Base-by-base conservation (phyloP, 2,797 vertebrate genomes). In the Cossypha heuglini region DNA sequence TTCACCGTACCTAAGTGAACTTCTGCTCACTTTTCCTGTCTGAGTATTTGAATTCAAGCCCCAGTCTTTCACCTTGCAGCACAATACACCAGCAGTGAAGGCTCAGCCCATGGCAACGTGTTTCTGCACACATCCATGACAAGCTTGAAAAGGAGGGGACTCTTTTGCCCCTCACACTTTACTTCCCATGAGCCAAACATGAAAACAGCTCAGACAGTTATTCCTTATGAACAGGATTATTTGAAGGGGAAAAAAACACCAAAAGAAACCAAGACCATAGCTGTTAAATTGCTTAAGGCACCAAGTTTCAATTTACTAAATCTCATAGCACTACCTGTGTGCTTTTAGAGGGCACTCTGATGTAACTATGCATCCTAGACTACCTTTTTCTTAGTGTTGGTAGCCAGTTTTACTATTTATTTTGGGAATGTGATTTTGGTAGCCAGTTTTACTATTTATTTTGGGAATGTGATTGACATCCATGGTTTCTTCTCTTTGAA, bases 231-330 rank as follows among this genome's bases (percentile, higher is more conserved):
- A 46, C 7, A 58, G 11, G 10, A 61, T 67, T 61, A 38, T 68
- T 49, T 59, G 37, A n/a, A 37, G 5, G 3, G 11, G 2, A 0
- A 3, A 35, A 33, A 43, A 11, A 0, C 9, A 24, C 16, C 7
- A n/a, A 40, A 91, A 40, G 21, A 52, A 79, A 33, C 24, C 62
- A 38, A 79, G 38, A 5, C 21, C 7, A 48, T 5, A 71, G 17
- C 9, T 84, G 24, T 58, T 66, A 78, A 79, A 51, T 38, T 86
- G 22, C 22, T 80, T 74, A 74, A 77, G 61, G 20, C 14, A 29
- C 7, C 21, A 54, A 43, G 2, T 37, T 81, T 75, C 68, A 73
- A 54, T 71, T 87, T 40, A 80, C 29, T 40, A 16, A 21, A 61
- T 16, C 24, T 73, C 78, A 33, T 11, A 38, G 10, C 43, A 43